phyloP scores from a whole-genome alignment of 2,113 vertebrate genomes.

The Epinephelus cyanopodus region DNA sequence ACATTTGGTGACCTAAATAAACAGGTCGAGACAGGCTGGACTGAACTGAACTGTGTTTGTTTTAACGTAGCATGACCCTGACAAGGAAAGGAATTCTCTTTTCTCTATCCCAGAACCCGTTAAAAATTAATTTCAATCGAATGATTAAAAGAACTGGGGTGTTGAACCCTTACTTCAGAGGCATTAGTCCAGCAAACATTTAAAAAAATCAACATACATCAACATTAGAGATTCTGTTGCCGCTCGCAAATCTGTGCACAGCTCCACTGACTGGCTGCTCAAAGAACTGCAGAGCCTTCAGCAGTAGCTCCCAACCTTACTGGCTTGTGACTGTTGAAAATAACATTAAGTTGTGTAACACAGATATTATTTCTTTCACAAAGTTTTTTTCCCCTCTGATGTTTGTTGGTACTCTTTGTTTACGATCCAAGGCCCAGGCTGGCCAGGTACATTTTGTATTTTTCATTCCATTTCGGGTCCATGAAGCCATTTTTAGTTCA shows the following conservation, averaged over 20 bases:
- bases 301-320: no score
- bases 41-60: background rate
- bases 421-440: background rate
- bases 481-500: background rate
- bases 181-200: background rate
- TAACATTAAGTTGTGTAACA: background rate
- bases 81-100: background rate
- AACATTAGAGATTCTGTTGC: no score
- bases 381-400: background rate
- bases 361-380: no score
- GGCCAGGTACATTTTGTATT: background rate
- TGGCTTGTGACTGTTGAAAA: background rate
- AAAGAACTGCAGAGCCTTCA: background rate
- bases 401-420: background rate
- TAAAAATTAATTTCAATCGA: background rate
- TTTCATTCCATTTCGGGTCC: background rate
- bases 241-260: background rate
- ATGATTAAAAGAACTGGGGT: background rate
- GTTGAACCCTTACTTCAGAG: background rate
- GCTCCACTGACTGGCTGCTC: constrained; percentile 1
- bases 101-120: background rate
- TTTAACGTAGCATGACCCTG: background rate
- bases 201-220: background rate
- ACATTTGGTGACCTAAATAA: background rate
- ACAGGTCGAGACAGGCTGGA: background rate